These are phyloP conservation scores for Drosophila meridionalis DNA, from an alignment of 2,888 invertebrate genomes.

Conservation along the genomic window DNA sequence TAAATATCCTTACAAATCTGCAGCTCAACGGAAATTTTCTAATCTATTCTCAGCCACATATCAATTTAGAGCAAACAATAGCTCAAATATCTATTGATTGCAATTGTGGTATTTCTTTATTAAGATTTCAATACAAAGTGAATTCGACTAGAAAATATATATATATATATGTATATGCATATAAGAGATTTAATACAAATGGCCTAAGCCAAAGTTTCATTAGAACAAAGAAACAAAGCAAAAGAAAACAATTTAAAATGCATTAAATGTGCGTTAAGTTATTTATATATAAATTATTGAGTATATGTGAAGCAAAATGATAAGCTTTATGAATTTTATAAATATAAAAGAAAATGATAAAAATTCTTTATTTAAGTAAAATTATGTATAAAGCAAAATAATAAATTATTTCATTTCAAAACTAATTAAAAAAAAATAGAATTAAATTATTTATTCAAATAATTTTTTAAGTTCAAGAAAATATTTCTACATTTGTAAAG, in stretches of 20 bases:
- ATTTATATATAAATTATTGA: too few species aligned
- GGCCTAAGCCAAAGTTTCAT: background rate
- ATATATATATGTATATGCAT: too few species aligned
- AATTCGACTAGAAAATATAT: background rate
- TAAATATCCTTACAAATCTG: slow-evolving; percentile 6
- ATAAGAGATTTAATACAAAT: background rate
- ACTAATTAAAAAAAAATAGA: too few species aligned
- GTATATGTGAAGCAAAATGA: too few species aligned
- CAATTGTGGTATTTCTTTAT: background rate
- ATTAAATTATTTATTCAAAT: too few species aligned
- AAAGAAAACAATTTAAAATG: background rate
- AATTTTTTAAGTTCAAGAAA: too few species aligned
- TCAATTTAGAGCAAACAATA: slow-evolving; percentile 2
- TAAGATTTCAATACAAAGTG: background rate
- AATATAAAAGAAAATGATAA: too few species aligned
- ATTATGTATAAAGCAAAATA: too few species aligned
- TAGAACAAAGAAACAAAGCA: background rate
- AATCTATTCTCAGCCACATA: background rate
- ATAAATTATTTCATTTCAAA: too few species aligned
- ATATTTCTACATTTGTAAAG: too few species aligned
- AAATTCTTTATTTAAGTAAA: too few species aligned
- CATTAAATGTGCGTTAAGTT: background rate
- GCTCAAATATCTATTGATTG: background rate
- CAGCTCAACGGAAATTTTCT: background rate
- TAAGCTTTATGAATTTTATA: too few species aligned